Conservation (phyloP, 2,888 invertebrate genomes). For the Pollenia griseotomentosa region DNA sequence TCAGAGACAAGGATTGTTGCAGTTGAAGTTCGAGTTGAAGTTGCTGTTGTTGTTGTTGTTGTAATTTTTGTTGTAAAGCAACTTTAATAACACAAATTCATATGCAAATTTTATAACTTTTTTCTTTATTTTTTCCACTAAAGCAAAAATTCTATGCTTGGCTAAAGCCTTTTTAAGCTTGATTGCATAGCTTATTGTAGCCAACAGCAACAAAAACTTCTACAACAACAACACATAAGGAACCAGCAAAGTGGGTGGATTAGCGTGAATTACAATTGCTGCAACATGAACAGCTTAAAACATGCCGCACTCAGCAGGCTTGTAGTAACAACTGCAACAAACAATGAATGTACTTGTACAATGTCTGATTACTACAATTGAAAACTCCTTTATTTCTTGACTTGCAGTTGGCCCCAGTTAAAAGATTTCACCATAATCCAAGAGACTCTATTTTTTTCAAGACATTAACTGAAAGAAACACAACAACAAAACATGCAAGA, state of each 20-base stretch:
- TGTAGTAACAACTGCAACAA: constrained; percentile 56
- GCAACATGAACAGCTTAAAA: constrained; percentile 62
- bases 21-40: constrained; percentile 1
- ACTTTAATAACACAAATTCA: constrained; percentile 75
- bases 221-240: constrained; percentile 26
- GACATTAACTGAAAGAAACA: background rate
- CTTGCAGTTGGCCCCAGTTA: constrained; percentile 35
- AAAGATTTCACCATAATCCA: constrained; percentile 39
- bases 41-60: constrained; percentile 14
- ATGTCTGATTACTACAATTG: constrained; percentile 69
- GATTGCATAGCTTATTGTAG: constrained; percentile 54
- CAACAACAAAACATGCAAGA: constrained; percentile 36
- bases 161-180: constrained; percentile 44
- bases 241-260: constrained; percentile 75
- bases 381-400: constrained; percentile 60
- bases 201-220: background rate
- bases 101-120: constrained; percentile 74
- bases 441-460: background rate
- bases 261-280: constrained; percentile 76
- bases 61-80: constrained; percentile 45
- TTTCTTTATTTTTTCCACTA: background rate
- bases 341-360: constrained; percentile 65
- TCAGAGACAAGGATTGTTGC: constrained; percentile 34
- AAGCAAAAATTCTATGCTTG: constrained; percentile 43
- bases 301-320: constrained; percentile 70